Conservation (phyloP, 1,140 invertebrate species). For the Anoplolepis gracilipes region DNA sequence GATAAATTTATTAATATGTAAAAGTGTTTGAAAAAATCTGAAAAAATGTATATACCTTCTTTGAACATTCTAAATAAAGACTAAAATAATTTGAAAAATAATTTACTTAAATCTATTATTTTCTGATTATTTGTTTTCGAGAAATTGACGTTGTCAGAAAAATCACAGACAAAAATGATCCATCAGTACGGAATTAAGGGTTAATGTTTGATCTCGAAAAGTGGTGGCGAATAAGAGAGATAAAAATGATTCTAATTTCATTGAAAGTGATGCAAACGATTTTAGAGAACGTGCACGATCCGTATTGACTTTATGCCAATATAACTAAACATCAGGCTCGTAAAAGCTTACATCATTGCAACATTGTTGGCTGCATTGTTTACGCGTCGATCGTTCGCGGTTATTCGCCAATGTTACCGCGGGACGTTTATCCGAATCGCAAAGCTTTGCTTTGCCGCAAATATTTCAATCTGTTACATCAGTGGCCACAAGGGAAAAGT, state of each 20-base stretch:
- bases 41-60: too few species aligned
- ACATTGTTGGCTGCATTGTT: conserved; percentile 50
- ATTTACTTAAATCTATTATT: too few species aligned
- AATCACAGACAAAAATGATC: too few species aligned
- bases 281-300: background rate
- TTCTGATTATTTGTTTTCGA: too few species aligned
- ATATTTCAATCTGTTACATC: conserved; percentile 59
- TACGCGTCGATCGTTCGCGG: conserved; percentile 21
- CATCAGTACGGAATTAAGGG: too few species aligned
- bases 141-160: too few species aligned
- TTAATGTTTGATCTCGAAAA: background rate
- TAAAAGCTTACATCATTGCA: conserved; percentile 24
- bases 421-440: conserved; percentile 33
- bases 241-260: background rate
- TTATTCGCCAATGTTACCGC: conserved; percentile 40
- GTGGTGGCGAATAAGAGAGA: background rate
- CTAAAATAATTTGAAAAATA: too few species aligned
- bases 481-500: conserved; percentile 47
- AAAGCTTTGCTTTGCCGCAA: conserved; percentile 22
- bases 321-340: background rate
- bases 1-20: too few species aligned
- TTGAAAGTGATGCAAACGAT: background rate
- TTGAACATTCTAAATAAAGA: too few species aligned
- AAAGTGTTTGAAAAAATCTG: too few species aligned
- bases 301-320: conserved; percentile 9